Evolutionary conservation across 2,888 invertebrate species (phyloP), one percentile per base, ranked within the genome.

Genomic region (Clusia tigrina): DNA sequence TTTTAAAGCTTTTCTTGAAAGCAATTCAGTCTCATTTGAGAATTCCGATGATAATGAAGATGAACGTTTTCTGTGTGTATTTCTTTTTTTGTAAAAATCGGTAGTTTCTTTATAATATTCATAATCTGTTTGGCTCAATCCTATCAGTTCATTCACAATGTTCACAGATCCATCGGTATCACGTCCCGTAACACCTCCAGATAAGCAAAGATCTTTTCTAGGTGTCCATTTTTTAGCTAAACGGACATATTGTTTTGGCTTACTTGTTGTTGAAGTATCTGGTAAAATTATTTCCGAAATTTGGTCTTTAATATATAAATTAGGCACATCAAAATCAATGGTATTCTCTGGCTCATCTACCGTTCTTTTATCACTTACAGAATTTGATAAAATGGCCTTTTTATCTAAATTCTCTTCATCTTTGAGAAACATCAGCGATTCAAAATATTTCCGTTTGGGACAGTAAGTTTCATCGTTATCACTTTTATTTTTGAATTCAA

Each of bases 341-440:
- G n/a, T n/a, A n/a, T n/a, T n/a, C n/a, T n/a, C n/a, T n/a, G n/a
- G n/a, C n/a, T n/a, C n/a, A n/a, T n/a, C n/a, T n/a, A n/a, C n/a
- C n/a, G n/a, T n/a, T n/a, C n/a, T n/a, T n/a, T n/a, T n/a, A n/a
- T n/a, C n/a, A n/a, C n/a, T n/a, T n/a, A n/a, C n/a, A n/a, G n/a
- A n/a, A n/a, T n/a, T n/a, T n/a, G n/a, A n/a, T n/a, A n/a, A n/a
- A n/a, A n/a, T n/a, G n/a, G n/a, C n/a, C 57, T 76, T 75, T 46
- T 72, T 75, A 54, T 77, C 77, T 1, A 76, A 70, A 18, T 72
- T 81, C 62, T 83, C 83, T 58, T 83, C 83, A 57, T 83, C 82
- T 66, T 79, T 78, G n/a, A 83, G 65, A 69, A 83, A 83, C 83
- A 83, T 82, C 2, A 83, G 69, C 42, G 82, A 82, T 66, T 83